Conservation (phyloP, 2,888 invertebrate genomes). For the Galerucella nymphaeae region DNA sequence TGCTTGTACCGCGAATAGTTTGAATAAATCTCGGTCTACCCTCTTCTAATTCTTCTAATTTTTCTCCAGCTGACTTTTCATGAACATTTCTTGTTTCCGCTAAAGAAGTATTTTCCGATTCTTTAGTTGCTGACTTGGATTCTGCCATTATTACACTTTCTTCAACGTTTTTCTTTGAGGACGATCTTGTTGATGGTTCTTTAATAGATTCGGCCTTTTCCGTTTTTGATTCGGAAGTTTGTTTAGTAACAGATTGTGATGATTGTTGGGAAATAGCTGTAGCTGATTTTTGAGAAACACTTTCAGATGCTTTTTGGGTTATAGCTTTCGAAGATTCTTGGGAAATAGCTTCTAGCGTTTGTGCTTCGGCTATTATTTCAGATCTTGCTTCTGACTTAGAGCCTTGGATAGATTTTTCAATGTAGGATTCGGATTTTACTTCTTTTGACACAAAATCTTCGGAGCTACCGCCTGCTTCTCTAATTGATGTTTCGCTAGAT, state of each 20-base stretch:
- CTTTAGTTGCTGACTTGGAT: constrained; percentile 21
- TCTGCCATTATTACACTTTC: constrained; percentile 17
- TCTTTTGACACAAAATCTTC: constrained; percentile 35
- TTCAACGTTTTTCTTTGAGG: constrained; percentile 1
- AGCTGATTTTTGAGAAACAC: not conserved
- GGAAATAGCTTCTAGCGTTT: constrained; percentile 7
- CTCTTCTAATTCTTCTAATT: constrained; percentile 59
- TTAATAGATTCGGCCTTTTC: not conserved
- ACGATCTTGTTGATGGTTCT: not conserved
- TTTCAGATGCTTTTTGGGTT: not conserved
- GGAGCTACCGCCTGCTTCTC: constrained; percentile 43
- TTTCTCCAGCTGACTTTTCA: constrained; percentile 55
- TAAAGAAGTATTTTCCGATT: constrained; percentile 44
- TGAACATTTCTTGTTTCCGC: constrained; percentile 42
- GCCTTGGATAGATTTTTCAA: constrained; percentile 38
- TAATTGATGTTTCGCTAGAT: constrained; percentile 43
- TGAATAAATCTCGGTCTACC: constrained; percentile 79
- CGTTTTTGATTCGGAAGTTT: constrained; percentile 8
- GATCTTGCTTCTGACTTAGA: constrained; percentile 29
- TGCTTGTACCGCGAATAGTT: constrained; percentile 80
- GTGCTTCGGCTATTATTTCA: constrained; percentile 11
- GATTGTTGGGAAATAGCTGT: constrained; percentile 1
- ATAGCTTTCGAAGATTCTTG: constrained; percentile 13
- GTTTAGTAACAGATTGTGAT: constrained; percentile 6
- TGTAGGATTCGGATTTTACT: constrained; percentile 41